These are phyloP conservation scores for Oasisia sp. DNA, from an alignment of 2,888 invertebrate species.

Conservation along the genomic window DNA sequence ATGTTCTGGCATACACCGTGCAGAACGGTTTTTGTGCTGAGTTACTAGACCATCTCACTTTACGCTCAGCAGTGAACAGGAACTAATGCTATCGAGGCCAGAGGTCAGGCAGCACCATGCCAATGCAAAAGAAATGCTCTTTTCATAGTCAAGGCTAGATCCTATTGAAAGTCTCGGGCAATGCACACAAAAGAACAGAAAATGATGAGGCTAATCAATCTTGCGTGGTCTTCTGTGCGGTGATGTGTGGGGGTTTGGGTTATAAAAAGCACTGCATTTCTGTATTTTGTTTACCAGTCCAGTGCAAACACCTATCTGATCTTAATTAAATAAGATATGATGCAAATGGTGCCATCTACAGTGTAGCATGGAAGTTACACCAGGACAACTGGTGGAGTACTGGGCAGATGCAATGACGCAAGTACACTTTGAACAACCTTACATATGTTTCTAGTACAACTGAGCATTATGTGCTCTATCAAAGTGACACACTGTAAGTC, in stretches of 20 bases:
- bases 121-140: slow-evolving; percentile 3
- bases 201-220: not conserved
- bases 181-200: not conserved
- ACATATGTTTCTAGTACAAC: not conserved
- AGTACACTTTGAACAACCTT: not conserved
- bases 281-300: too few species aligned
- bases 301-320: not conserved
- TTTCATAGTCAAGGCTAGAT: not conserved
- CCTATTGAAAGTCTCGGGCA: not conserved
- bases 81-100: not conserved
- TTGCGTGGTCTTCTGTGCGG: not conserved
- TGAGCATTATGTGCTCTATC: not conserved
- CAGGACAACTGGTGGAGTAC: not conserved
- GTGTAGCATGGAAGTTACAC: not conserved
- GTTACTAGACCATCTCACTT: not conserved
- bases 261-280: not conserved
- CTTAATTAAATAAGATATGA: not conserved
- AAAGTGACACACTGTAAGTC: not conserved
- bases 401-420: not conserved
- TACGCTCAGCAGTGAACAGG: not conserved
- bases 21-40: not conserved
- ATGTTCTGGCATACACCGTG: not conserved
- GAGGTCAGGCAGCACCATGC: not conserved
- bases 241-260: not conserved
- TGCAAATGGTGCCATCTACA: not conserved